Evolutionary conservation across 2,888 invertebrate genomes (phyloP).

Genomic region (Daptonema setosum): DNA sequence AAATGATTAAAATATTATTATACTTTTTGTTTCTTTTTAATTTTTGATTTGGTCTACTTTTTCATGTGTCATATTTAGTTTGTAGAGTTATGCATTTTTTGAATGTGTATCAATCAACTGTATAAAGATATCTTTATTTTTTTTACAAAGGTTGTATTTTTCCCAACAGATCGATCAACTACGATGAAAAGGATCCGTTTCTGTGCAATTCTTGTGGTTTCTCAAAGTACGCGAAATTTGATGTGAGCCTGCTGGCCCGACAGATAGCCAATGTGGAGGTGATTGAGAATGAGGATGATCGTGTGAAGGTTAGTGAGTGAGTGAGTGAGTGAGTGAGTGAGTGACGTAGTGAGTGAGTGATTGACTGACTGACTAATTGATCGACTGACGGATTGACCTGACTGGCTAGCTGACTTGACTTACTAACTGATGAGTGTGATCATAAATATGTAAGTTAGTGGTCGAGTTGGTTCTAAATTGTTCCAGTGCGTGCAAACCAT

Average conservation of each 20-base stretch:
- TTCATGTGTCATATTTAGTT: too few relatives aligned
- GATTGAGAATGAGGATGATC: conserved; percentile 83
- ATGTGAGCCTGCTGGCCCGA: conserved; percentile 68
- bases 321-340: too few relatives aligned
- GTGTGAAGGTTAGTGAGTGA: conserved; percentile 41
- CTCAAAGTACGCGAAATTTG: conserved; percentile 97
- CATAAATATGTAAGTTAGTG: neutral
- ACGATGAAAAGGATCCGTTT: conserved; percentile 95
- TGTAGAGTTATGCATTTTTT: neutral
- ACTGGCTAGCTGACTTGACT: too few relatives aligned
- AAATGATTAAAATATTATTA: too few relatives aligned
- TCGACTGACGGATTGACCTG: too few relatives aligned
- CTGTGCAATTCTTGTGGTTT: conserved; percentile 94
- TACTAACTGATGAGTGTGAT: too few relatives aligned
- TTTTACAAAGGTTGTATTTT: neutral
- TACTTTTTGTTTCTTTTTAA: too few relatives aligned
- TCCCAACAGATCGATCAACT: conserved; percentile 63
- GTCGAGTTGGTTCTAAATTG: conserved; percentile 8
- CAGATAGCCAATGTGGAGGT: conserved; percentile 85
- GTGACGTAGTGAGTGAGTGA: too few relatives aligned
- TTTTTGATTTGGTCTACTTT: too few relatives aligned
- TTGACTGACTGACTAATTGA: too few relatives aligned
- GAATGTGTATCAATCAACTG: neutral
- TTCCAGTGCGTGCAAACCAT: conserved; percentile 48
- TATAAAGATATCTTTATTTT: neutral